Conservation (phyloP, 2,888 invertebrate genomes). For the Ophion ventricosus region DNA sequence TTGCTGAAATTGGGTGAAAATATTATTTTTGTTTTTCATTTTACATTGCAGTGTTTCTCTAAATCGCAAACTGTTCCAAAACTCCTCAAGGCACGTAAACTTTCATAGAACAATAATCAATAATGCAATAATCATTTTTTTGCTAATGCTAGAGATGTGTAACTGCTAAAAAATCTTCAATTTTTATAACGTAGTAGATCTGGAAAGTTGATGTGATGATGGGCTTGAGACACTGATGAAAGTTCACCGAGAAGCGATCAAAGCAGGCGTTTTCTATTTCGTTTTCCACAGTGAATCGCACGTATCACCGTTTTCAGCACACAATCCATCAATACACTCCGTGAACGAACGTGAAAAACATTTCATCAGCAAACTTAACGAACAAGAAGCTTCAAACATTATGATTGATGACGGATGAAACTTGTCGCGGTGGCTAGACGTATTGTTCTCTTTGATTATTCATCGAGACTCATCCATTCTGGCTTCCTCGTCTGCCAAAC, state of each 20-base stretch:
- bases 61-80: too few species aligned
- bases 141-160: too few species aligned
- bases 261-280: constrained; percentile 13
- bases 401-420: constrained; percentile 53
- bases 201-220: too few species aligned
- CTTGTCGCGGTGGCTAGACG: constrained; percentile 24
- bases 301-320: constrained; percentile 18
- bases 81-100: too few species aligned
- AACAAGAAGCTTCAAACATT: constrained; percentile 24
- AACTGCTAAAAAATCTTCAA: too few species aligned
- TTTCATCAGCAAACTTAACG: constrained; percentile 43
- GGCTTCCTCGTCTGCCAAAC: neutral
- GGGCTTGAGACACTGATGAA: neutral
- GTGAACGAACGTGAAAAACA: constrained; percentile 20
- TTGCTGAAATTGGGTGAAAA: too few species aligned
- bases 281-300: constrained; percentile 9
- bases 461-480: constrained; percentile 8
- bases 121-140: too few species aligned
- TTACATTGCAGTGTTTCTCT: too few species aligned
- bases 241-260: neutral
- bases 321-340: constrained; percentile 36
- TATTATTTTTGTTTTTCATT: too few species aligned
- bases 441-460: constrained; percentile 32
- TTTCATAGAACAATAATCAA: too few species aligned
- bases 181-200: too few species aligned